These are phyloP conservation scores for Drosophila ananassae DNA, from an alignment of 1,140 invertebrate genomes.

Conservation along the genomic window DNA sequence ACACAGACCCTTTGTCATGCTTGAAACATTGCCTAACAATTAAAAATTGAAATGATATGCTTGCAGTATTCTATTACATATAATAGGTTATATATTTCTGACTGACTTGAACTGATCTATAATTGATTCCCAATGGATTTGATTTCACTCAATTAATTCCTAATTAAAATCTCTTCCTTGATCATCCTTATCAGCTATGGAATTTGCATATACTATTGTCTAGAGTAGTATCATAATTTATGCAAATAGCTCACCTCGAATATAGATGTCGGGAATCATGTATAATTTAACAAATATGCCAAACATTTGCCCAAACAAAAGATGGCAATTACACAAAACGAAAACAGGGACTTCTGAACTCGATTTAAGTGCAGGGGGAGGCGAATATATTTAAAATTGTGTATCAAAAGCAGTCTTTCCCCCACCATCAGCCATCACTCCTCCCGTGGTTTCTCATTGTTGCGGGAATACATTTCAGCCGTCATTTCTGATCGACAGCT, in stretches of 20 bases:
- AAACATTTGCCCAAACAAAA: conserved; percentile 66
- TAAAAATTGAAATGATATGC: too few relatives aligned
- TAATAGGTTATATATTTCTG: too few relatives aligned
- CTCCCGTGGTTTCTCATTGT: conserved; percentile 8
- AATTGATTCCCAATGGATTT: too few relatives aligned
- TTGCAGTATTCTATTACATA: too few relatives aligned
- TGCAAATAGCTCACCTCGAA: conserved; percentile 50
- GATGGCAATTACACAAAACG: conserved; percentile 64
- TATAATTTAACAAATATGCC: conserved; percentile 74
- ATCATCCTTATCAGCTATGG: too few relatives aligned
- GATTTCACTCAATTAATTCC: not conserved
- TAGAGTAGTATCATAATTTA: conserved; percentile 35
- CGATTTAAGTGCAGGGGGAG: conserved; percentile 30
- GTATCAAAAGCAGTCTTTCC: conserved; percentile 60
- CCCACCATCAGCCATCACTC: not conserved
- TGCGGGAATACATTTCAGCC: conserved; percentile 59
- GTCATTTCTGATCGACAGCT: conserved; percentile 80
- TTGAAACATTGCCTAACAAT: too few relatives aligned
- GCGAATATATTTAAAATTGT: conserved; percentile 19
- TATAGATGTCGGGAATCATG: conserved; percentile 25
- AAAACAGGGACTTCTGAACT: conserved; percentile 6
- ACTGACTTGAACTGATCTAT: too few relatives aligned
- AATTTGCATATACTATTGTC: conserved; percentile 45
- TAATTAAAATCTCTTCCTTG: conserved; percentile 2
- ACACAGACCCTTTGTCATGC: too few relatives aligned